Evolutionary conservation across 2,113 vertebrate species (phyloP).

Genomic region (Colaptes auratus): DNA sequence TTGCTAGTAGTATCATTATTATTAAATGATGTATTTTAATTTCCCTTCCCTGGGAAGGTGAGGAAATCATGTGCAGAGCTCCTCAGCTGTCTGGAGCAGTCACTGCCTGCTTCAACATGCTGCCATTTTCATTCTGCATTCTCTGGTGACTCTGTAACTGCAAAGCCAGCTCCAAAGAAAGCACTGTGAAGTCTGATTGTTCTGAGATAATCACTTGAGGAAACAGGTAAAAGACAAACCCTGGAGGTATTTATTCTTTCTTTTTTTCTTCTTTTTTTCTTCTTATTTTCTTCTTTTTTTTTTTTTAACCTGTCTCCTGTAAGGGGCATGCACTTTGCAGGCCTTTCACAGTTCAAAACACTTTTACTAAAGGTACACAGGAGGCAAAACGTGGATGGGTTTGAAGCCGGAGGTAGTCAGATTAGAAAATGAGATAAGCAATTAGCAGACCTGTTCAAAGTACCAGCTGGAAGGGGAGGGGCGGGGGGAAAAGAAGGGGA

Average conservation of each 20-base stretch:
- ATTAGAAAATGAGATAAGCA: constrained; percentile 32
- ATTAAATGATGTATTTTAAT: background rate
- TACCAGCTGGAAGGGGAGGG: background rate
- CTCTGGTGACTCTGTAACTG: constrained; percentile 5
- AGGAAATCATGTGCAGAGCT: background rate
- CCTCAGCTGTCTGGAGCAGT: background rate
- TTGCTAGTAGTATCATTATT: background rate
- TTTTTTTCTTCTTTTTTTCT: background rate
- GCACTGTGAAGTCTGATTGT: constrained; percentile 37
- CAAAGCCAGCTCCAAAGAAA: constrained; percentile 50
- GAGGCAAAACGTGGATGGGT: background rate
- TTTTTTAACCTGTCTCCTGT: background rate
- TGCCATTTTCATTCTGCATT: background rate
- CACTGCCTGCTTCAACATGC: constrained; percentile 31
- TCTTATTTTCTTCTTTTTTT: background rate
- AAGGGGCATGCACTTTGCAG: background rate
- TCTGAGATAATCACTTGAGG: constrained; percentile 59
- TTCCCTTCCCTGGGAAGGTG: background rate
- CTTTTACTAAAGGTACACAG: background rate
- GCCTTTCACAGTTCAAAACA: constrained; percentile 41
- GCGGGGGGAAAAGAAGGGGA: too few relatives aligned
- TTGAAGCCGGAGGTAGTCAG: constrained; percentile 23
- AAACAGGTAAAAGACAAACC: constrained; percentile 57
- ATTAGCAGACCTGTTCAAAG: constrained; percentile 2
- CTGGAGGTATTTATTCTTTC: constrained; percentile 30